Base-by-base conservation (phyloP, 1,140 invertebrate genomes). In the Nixonia krombeini region DNA sequence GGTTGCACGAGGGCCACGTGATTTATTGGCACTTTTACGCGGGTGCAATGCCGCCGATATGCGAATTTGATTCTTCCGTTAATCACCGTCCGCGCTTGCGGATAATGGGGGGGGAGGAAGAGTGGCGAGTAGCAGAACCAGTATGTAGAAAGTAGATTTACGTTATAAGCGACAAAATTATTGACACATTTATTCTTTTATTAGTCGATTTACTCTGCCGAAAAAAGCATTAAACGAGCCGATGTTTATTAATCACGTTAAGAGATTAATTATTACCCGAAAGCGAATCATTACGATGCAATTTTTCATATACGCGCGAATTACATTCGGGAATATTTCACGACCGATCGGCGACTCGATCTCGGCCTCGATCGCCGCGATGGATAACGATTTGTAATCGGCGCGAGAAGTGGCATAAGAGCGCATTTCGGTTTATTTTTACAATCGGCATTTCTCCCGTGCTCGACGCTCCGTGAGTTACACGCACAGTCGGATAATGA, bases 21-120 rank as follows among this genome's bases (percentile, higher is more conserved):
- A 68, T 68, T 67, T 68, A 68, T 68, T 61, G 41, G 37, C 57
- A 57, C 57, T 68, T 67, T 67, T 61, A 67, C 56, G 64, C 40
- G 56, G 64, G 56, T 65, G 53, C 53, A 53, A 29, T 56, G 56
- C 64, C 56, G 64, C 56, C 41, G 46, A 61, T 68, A 45, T 49
- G 62, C 46, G 64, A 59, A 56, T 61, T 57, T 67, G 56, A 67
- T 67, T 67, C 57, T 26, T 17, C 47, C 26, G 33, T 46, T 21
- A 44, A 59, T 61, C 57, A 28, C 29, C 23, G 44, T 37, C 13
- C 8, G 45, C n/a, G n/a, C n/a, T n/a, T 46, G 40, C 40, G 49
- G 55, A 68, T 58, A 56, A 58, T 35, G 40, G 59, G 42, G 37
- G 3, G 59, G 53, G n/a, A n/a, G n/a, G n/a, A n/a, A n/a, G n/a